phyloP scores from a whole-genome alignment of 2,113 vertebrate species.

The Aramus guarauna region DNA sequence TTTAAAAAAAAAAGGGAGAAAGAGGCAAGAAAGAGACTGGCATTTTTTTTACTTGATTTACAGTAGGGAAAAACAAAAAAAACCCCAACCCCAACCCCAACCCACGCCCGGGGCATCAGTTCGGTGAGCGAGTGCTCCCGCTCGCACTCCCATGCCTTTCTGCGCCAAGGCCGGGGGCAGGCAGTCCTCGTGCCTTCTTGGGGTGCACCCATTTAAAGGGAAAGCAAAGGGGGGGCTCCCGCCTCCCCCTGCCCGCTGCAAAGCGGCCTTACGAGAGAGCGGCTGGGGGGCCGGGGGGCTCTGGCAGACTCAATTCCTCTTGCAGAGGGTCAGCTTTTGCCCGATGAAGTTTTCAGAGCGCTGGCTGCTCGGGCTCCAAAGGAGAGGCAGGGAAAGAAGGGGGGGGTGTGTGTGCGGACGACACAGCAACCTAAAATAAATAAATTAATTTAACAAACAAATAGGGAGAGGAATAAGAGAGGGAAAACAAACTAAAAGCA shows the following conservation, averaged over 20 bases:
- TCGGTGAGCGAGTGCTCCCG: background rate
- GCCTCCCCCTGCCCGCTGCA: background rate
- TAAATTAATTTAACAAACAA: constrained; percentile 12
- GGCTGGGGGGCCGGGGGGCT: background rate
- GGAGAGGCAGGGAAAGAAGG: background rate
- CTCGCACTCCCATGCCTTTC: background rate
- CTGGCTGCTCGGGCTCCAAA: constrained; percentile 5
- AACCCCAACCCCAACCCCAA: too few relatives aligned
- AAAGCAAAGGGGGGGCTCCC: background rate
- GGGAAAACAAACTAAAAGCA: background rate
- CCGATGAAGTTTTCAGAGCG: constrained; percentile 33
- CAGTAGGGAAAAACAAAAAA: background rate
- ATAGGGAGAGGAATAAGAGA: background rate
- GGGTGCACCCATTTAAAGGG: rapidly evolving
- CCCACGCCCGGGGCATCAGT: background rate
- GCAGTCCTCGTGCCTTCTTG: rapidly evolving
- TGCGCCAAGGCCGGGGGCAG: background rate
- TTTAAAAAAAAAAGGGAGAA: background rate
- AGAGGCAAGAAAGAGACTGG: background rate
- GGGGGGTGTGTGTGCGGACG: too few relatives aligned
- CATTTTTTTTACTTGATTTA: constrained; percentile 36
- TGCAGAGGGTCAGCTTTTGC: background rate
- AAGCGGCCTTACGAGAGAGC: rapidly evolving
- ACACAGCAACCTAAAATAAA: background rate
- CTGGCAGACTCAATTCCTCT: background rate